These are phyloP conservation scores for Nematolebias whitei DNA, from an alignment of 2,113 vertebrate species.

Conservation along the genomic window DNA sequence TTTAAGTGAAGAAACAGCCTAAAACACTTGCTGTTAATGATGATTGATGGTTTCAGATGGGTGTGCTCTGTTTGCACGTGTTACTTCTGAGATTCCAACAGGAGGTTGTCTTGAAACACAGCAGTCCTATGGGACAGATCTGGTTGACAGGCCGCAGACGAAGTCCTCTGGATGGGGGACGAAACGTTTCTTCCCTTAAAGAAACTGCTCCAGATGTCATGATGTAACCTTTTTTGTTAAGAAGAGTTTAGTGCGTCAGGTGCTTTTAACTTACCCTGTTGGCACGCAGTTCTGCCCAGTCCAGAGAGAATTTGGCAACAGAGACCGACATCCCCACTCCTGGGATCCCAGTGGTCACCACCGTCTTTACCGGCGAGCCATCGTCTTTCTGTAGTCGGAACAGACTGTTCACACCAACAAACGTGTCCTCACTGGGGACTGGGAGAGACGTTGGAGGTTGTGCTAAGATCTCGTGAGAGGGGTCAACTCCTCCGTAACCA, in stretches of 20 bases:
- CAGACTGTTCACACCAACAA: conserved; percentile 53
- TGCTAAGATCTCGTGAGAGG: conserved; percentile 41
- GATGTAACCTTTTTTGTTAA: too few species aligned
- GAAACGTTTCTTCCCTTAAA: too few species aligned
- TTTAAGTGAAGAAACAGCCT: too few species aligned
- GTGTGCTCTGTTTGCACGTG: too few species aligned
- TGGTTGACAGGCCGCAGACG: too few species aligned
- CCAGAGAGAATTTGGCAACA: conserved; percentile 63
- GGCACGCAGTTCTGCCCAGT: conserved; percentile 66
- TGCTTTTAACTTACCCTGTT: conserved; percentile 53
- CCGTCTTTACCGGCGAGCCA: conserved; percentile 39
- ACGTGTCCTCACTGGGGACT: conserved; percentile 21
- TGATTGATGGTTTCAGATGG: too few species aligned
- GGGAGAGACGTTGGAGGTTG: neutral
- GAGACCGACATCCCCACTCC: conserved; percentile 69
- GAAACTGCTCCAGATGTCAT: too few species aligned
- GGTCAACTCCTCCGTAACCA: conserved; percentile 54
- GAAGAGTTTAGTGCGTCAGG: neutral
- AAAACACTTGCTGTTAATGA: too few species aligned
- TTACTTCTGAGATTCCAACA: too few species aligned
- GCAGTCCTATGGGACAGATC: too few species aligned
- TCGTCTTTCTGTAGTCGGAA: conserved; percentile 47
- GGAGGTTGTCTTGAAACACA: too few species aligned
- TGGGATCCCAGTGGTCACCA: conserved; percentile 72
- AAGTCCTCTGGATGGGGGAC: too few species aligned